Base-by-base conservation (phyloP, 2,888 invertebrate genomes). In the Fragum fragum region DNA sequence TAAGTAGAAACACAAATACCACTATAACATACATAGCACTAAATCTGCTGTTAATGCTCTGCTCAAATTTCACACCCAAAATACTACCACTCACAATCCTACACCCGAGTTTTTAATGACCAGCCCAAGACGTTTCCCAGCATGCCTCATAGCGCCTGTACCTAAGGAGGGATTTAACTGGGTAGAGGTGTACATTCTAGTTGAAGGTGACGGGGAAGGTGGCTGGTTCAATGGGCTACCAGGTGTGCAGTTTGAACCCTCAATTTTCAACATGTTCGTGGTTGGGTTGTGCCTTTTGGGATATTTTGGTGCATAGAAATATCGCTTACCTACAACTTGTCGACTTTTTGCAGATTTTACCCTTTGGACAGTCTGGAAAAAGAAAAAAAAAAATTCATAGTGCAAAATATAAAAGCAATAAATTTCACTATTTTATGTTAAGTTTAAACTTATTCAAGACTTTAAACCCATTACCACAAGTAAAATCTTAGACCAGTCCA, bases 301-400 rank as follows among this genome's bases (percentile, higher is more conserved):
- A 32, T 76, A 85, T 71, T 84, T 82, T 73, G 75, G 71, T 70
- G 76, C 72, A 71, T 80, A 59, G 76, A 76, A 78, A 76, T 73
- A 79, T 79, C 80, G 80, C 90, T 90, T 89, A 90, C 90, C 90
- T 79, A 90, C 86, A 52, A 88, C 85, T 75, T 88, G 87, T 9
- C 90, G 85, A 76, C 80, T 86, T 39, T 89, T 89, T 63, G 90
- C 91, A n/a, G 91, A 91, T 70, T 81, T 84, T 59, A 85, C 89
- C 74, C 90, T 77, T 68, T 84, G 82, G 61, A 77, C 59, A 61
- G 76, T 63, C 89, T 89, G 86, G 78, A 88, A 88, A 28, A 69
- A 9, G 28, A 18, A 28, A 29, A 26, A 59, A 59, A 23, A n/a
- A n/a, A n/a, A n/a, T n/a, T n/a, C n/a, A n/a, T n/a, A n/a, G n/a